Evolutionary conservation across 2,797 vertebrate genomes (phyloP).

Genomic region (Spheniscus humboldti): DNA sequence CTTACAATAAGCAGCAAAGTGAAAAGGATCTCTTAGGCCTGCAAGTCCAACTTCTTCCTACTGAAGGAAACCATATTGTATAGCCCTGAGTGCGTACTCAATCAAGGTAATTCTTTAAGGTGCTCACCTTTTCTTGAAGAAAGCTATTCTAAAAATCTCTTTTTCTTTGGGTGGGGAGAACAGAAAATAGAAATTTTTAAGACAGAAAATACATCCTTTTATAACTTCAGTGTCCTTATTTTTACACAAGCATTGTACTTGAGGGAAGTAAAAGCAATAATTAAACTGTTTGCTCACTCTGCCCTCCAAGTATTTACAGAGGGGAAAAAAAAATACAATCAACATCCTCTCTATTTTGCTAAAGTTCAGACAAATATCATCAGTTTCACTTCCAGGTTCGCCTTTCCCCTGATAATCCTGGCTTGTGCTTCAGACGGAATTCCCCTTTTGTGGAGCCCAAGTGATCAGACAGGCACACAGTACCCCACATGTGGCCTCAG

Average conservation of each 20-base stretch:
- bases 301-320: not conserved
- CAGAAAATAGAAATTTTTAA: not conserved
- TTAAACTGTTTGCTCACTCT: not conserved
- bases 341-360: not conserved
- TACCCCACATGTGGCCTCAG: not conserved
- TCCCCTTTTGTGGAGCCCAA: not conserved
- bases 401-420: not conserved
- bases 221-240: not conserved
- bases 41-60: not conserved
- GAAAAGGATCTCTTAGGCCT: not conserved
- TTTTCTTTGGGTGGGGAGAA: not conserved
- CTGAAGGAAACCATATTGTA: not conserved
- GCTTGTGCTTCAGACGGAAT: not conserved
- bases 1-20: not conserved
- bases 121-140: not conserved
- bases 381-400: not conserved
- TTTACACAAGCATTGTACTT: not conserved
- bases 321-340: not conserved
- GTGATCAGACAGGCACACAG: fast-evolving
- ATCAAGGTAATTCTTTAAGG: not conserved
- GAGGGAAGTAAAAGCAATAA: not conserved
- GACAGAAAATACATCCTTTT: not conserved
- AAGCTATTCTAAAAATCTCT: not conserved
- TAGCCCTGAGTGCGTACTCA: not conserved
- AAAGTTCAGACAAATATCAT: not conserved